Evolutionary conservation across 2,797 vertebrate genomes (phyloP), one percentile per base, ranked within the genome.

Genomic region (Pelodytes ibericus): DNA sequence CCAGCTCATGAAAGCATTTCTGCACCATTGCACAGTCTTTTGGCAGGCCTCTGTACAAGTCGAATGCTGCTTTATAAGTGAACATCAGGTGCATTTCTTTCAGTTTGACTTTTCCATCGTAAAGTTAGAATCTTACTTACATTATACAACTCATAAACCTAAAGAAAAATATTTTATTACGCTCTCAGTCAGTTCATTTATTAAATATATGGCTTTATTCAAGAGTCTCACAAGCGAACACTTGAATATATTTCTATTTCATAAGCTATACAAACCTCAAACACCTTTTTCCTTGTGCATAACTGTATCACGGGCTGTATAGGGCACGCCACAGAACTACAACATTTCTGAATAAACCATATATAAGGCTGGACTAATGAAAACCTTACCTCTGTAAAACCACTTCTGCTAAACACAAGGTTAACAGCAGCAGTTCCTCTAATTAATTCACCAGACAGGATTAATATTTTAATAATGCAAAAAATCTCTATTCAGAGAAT

Each of bases 11-110:
- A 57, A 51, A 51, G 53, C 24, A 74, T 63, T 70, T 74, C 60
- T 0, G 0, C 79, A 75, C 81, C 29, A 70, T 62, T 84, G 82
- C 81, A 68, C 65, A 79, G 31, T 6, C 0, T 24, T 58, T 81
- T 84, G 77, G 44, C 57, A 57, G 58, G 30, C 31, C 26, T 62
- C 15, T 26, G 31, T 29, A 16, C n/a, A 11, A 75, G 20, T 49
- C 27, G 27, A 61, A n/a, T 33, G 30, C 10, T 53, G 29, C 30
- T 16, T 39, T 59, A 36, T 20, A 9, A 69, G 57, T 22, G 25
- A 75, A 31, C 13, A 26, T 29, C 27, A 31, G 53, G 26, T 58
- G 62, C 11, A 39, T 75, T 39, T 67, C 13, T 18, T 66, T 60
- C 24, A 15, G 41, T 30, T 49, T 29, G 10, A 13, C 26, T 51